Evolutionary conservation across 2,888 invertebrate species (phyloP).

Genomic region (Epinotia nisella): DNA sequence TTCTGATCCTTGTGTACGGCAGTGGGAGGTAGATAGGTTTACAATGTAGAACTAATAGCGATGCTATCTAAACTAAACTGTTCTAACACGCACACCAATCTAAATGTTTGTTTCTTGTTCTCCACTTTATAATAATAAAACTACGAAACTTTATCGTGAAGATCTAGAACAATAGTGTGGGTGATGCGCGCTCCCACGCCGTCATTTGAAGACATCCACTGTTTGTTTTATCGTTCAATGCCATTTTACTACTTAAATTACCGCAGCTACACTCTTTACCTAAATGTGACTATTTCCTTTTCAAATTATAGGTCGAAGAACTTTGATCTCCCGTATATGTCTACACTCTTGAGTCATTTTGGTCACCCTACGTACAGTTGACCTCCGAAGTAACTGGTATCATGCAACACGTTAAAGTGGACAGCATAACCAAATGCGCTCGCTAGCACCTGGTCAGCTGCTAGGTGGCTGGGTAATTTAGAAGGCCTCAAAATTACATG

Average conservation of each 20-base stretch:
- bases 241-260: constrained; percentile 23
- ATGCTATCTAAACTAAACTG: background rate
- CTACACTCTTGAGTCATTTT: background rate
- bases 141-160: constrained; percentile 21
- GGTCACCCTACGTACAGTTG: constrained; percentile 31
- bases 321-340: background rate
- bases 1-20: background rate
- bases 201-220: constrained; percentile 15
- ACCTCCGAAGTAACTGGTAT: constrained; percentile 34
- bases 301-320: constrained; percentile 9
- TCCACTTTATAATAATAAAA: constrained; percentile 3
- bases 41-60: background rate
- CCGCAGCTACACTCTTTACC: background rate
- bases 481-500: background rate
- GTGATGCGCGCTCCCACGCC: constrained; percentile 32
- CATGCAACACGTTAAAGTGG: constrained; percentile 20
- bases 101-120: background rate
- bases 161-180: constrained; percentile 32
- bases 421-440: constrained; percentile 30
- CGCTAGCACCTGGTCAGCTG: constrained; percentile 29
- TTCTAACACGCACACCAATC: background rate
- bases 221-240: constrained; percentile 30
- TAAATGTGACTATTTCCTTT: constrained; percentile 10
- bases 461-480: constrained; percentile 5
- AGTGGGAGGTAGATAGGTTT: background rate